These are phyloP conservation scores for Eolophus roseicapilla DNA, from an alignment of 2,113 vertebrate genomes.

Conservation along the genomic window DNA sequence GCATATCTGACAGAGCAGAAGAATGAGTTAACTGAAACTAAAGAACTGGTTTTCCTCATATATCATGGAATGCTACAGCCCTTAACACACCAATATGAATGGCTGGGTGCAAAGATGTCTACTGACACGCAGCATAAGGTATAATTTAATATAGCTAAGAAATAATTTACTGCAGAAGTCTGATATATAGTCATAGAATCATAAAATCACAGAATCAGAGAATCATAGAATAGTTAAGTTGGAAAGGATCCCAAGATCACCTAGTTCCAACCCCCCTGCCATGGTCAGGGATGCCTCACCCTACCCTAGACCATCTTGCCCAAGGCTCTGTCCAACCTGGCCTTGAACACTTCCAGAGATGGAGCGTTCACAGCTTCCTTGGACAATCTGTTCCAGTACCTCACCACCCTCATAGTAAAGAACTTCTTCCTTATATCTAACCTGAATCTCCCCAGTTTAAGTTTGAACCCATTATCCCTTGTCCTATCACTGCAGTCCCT, in stretches of 20 bases:
- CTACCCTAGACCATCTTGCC: background rate
- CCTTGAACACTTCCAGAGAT: background rate
- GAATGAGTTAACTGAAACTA: background rate
- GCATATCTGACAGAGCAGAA: background rate
- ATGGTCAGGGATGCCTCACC: background rate
- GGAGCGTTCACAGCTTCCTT: background rate
- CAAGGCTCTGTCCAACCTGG: background rate
- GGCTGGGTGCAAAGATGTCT: background rate
- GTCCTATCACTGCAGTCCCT: background rate
- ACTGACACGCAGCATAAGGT: background rate
- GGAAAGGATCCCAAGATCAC: background rate
- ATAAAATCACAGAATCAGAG: background rate
- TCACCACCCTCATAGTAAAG: background rate
- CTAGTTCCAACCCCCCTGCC: background rate
- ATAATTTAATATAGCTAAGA: background rate
- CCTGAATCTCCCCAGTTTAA: background rate
- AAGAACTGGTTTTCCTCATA: background rate
- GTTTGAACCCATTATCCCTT: background rate
- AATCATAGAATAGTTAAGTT: background rate
- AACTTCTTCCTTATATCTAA: background rate
- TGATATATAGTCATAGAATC: background rate
- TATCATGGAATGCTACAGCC: background rate
- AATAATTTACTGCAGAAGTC: background rate
- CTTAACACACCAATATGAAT: background rate
- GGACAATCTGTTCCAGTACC: background rate